phyloP scores from a whole-genome alignment of 2,113 vertebrate genomes.

The Tragulus kanchil region DNA sequence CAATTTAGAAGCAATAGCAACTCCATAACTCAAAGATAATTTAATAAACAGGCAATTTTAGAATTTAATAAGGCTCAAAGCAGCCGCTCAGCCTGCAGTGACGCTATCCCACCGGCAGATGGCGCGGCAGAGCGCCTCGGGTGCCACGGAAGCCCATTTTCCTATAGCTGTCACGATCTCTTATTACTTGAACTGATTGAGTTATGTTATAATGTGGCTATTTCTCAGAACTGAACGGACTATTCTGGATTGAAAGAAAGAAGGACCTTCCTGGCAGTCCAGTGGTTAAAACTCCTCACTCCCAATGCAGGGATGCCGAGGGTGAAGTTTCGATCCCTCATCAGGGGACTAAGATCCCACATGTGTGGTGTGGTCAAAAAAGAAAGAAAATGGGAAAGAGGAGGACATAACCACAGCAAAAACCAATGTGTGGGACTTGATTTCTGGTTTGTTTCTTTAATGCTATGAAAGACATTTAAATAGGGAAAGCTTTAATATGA shows the following conservation, averaged over 20 bases:
- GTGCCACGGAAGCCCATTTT: neutral
- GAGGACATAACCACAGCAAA: neutral
- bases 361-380: neutral
- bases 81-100: slow-evolving; percentile 17
- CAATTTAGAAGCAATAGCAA: slow-evolving; percentile 9
- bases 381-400: neutral
- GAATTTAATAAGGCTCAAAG: neutral
- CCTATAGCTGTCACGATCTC: neutral
- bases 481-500: neutral
- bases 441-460: neutral
- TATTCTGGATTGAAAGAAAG: too few species aligned
- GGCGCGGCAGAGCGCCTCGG: neutral
- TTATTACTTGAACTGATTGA: neutral
- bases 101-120: neutral
- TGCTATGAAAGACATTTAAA: neutral
- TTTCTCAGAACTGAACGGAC: too few species aligned
- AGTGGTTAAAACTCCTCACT: neutral
- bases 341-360: neutral
- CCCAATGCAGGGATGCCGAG: neutral
- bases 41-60: neutral
- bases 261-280: neutral
- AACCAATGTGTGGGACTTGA: neutral
- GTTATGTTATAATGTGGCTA: neutral
- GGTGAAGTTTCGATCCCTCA: neutral
- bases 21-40: neutral